A percentile compares a stretch with the other conserved stretches of the same genome.
phyloP scores from a whole-genome alignment of 2,797 vertebrate species.

The Vipera latastei region DNA sequence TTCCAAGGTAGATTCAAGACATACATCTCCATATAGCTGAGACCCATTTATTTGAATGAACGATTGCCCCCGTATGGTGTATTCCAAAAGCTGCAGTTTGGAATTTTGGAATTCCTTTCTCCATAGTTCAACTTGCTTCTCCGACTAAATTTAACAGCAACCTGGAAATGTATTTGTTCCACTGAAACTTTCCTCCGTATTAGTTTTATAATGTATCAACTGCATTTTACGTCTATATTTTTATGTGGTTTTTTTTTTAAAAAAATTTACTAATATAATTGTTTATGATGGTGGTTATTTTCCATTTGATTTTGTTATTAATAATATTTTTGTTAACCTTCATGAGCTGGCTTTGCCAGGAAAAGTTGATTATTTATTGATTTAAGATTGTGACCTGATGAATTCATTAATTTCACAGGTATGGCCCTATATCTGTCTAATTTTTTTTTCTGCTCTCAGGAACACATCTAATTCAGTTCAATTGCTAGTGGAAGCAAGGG shows the following conservation, averaged over 20 bases:
- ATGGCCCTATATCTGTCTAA: neutral
- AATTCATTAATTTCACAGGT: neutral
- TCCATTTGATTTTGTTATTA: neutral
- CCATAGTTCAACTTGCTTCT: neutral
- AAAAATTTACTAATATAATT: neutral
- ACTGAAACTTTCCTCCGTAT: neutral
- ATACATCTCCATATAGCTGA: neutral
- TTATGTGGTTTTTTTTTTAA: neutral
- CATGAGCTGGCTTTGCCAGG: neutral
- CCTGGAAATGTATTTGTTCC: neutral
- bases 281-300: neutral
- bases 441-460: constrained; percentile 73
- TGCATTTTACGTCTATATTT: neutral
- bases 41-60: neutral
- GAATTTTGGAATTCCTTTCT: neutral
- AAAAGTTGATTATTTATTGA: neutral
- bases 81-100: neutral
- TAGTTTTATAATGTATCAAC: neutral
- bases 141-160: neutral
- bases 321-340: neutral
- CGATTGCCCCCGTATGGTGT: neutral
- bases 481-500: constrained; percentile 89
- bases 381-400: neutral
- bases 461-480: constrained; percentile 93
- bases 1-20: neutral